A percentile compares a stretch with the other conserved stretches of the same genome.
These are phyloP conservation scores for Echinarachnius parma DNA, from an alignment of 53 echinoderm and acorn worm species.

Conservation along the genomic window DNA sequence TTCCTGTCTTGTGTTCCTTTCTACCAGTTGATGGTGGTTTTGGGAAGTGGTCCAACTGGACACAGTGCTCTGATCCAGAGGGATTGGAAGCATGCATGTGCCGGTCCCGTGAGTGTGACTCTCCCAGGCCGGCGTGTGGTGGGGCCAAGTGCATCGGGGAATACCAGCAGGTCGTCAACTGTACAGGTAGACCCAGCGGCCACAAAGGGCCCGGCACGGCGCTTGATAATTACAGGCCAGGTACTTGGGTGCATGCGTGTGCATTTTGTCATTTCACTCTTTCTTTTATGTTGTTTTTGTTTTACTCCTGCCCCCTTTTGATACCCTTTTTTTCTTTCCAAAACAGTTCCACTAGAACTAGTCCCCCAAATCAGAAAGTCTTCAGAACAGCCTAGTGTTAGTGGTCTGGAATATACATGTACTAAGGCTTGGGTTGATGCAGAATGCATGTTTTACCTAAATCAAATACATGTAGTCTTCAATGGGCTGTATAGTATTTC, in stretches of 20 bases:
- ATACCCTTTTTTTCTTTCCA: too few species aligned
- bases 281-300: neutral
- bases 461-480: too few species aligned
- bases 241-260: slow-evolving; percentile 39
- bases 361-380: too few species aligned
- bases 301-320: too few species aligned
- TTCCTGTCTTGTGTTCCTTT: neutral
- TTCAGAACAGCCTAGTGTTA: too few species aligned
- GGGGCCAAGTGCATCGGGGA: slow-evolving; percentile 74
- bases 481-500: too few species aligned
- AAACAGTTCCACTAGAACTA: too few species aligned
- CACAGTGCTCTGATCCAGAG: slow-evolving; percentile 66
- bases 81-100: slow-evolving; percentile 77
- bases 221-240: slow-evolving; percentile 37
- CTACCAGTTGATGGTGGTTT: slow-evolving; percentile 75
- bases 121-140: slow-evolving; percentile 78
- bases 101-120: slow-evolving; percentile 70
- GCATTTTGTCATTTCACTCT: slow-evolving; percentile 27
- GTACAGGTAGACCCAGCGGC: slow-evolving; percentile 67
- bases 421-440: too few species aligned
- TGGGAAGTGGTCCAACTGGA: slow-evolving; percentile 90
- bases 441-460: too few species aligned
- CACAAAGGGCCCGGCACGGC: slow-evolving; percentile 33
- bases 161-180: slow-evolving; percentile 87
- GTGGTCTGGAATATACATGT: too few species aligned